Conservation (phyloP, 2,888 invertebrate species). For the Tachina grossa region DNA sequence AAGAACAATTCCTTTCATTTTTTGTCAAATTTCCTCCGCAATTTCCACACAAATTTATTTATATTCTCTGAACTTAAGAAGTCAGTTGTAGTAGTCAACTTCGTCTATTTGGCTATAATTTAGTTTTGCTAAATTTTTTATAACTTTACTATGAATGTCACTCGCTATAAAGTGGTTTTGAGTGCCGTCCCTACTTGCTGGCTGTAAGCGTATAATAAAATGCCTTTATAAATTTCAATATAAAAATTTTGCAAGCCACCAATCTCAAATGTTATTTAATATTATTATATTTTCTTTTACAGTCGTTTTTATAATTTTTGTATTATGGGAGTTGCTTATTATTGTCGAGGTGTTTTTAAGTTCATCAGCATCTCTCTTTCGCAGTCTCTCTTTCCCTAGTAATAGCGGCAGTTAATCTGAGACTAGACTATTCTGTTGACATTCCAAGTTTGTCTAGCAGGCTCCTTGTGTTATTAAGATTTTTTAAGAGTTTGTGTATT, state of each 20-base stretch:
- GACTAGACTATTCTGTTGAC: slow-evolving; percentile 35
- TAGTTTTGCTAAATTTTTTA: slow-evolving; percentile 4
- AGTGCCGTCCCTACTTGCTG: slow-evolving; percentile 18
- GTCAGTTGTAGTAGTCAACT: slow-evolving; percentile 1
- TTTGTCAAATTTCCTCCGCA: neutral
- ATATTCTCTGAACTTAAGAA: neutral
- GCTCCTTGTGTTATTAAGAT: slow-evolving; percentile 18
- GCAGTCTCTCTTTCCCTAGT: no score
- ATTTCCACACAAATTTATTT: slow-evolving; percentile 14
- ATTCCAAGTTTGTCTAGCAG: neutral
- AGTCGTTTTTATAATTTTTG: neutral
- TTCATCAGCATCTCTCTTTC: slow-evolving; percentile 22
- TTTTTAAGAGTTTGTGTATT: slow-evolving; percentile 6
- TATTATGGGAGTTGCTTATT: slow-evolving; percentile 38
- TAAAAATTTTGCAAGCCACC: slow-evolving; percentile 42
- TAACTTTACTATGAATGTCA: slow-evolving; percentile 26
- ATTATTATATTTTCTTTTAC: neutral
- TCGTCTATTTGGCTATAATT: neutral
- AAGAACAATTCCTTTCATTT: neutral
- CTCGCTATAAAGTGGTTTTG: slow-evolving; percentile 40
- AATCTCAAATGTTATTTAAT: slow-evolving; percentile 11
- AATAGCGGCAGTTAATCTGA: slow-evolving; percentile 19
- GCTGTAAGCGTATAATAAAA: slow-evolving; percentile 35
- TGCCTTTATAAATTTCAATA: slow-evolving; percentile 49
- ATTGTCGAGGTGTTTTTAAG: slow-evolving; percentile 60